Conservation (phyloP, 2,113 vertebrate species). For the Piaya cayana region DNA sequence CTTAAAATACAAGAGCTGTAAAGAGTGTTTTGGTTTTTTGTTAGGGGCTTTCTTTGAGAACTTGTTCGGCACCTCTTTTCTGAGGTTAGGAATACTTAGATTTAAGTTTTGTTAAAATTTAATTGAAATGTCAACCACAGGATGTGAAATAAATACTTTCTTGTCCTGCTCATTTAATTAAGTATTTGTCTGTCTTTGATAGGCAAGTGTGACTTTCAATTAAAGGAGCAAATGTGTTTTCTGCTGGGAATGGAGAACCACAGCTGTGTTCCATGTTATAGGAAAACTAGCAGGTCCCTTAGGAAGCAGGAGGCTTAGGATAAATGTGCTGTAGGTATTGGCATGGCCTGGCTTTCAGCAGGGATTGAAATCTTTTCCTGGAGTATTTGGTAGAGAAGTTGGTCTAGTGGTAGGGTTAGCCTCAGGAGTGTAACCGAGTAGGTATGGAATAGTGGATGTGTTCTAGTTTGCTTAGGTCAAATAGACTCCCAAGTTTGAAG, state of each 20-base stretch:
- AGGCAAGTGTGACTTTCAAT: neutral
- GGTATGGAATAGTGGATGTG: neutral
- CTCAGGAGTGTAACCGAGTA: rapidly evolving
- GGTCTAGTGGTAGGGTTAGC: neutral
- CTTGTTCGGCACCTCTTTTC: neutral
- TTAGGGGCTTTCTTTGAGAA: neutral
- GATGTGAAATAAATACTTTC: neutral
- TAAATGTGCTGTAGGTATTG: neutral
- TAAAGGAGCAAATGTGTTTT: neutral
- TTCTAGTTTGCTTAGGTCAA: neutral
- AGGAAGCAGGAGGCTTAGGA: neutral
- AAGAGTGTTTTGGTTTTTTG: neutral
- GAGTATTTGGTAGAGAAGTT: neutral
- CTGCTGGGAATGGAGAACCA: neutral
- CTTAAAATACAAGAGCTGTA: neutral
- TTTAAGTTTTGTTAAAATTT: neutral
- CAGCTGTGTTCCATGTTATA: neutral
- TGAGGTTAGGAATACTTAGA: neutral
- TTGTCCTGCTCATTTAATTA: neutral
- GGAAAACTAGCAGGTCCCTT: neutral
- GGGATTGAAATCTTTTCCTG: neutral
- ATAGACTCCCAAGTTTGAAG: neutral
- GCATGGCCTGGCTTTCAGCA: neutral
- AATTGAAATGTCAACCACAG: neutral
- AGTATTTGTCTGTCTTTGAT: neutral